These are phyloP conservation scores for human DNA, from an alignment of 2,113 vertebrate genomes.

Conservation along the genomic window GRCh38 chr3:89533501-89534000, in stretches of 20 bases:
- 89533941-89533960: conserved; percentile 57
- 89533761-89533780: not conserved
- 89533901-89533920: conserved; percentile 22
- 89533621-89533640: not conserved
- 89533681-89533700: not conserved
- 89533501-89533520: conserved; percentile 15
- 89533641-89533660: not conserved
- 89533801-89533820: not conserved
- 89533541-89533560: conserved; percentile 66
- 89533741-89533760: not conserved
- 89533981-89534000: not conserved
- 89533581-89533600: not conserved
- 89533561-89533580: not conserved
- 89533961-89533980: conserved; percentile 2
- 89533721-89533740: not conserved
- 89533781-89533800: not conserved
- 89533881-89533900: conserved; percentile 47
- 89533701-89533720: not conserved
- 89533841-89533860: not conserved
- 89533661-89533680: not conserved
- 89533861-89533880: not conserved
- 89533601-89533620: not conserved
- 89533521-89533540: conserved; percentile 69
- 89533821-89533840: not conserved
- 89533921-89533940: conserved; percentile 36